Conservation (phyloP, 2,113 vertebrate genomes). For the Dicentrarchus labrax region DNA sequence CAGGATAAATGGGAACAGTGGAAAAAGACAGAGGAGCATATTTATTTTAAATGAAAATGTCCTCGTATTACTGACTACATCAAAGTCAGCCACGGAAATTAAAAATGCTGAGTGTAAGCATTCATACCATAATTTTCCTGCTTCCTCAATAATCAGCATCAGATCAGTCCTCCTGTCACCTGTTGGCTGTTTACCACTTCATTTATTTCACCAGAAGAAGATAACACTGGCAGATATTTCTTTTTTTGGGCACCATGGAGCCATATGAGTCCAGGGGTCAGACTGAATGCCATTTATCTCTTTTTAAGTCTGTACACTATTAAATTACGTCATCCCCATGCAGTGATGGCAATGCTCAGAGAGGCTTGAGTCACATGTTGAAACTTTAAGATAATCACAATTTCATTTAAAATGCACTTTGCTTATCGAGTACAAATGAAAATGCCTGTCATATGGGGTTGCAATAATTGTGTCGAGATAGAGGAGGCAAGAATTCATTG, state of each 20-base stretch:
- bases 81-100: constrained; percentile 50
- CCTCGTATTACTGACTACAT: constrained; percentile 42
- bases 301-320: not conserved
- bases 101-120: constrained; percentile 46
- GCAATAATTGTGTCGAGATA: not conserved
- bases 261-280: constrained; percentile 7
- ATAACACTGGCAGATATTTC: not conserved
- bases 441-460: constrained; percentile 17
- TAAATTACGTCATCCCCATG: constrained; percentile 6
- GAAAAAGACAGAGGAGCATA: constrained; percentile 43
- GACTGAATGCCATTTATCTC: constrained; percentile 12
- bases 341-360: not conserved
- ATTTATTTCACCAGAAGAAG: constrained; percentile 42
- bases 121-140: constrained; percentile 28
- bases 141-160: constrained; percentile 41
- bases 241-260: constrained; percentile 6
- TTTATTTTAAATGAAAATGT: constrained; percentile 58
- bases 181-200: constrained; percentile 38
- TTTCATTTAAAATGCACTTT: constrained; percentile 29
- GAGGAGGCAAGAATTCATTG: constrained; percentile 25
- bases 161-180: constrained; percentile 45
- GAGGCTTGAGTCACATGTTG: not conserved
- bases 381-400: not conserved
- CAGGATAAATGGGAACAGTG: constrained; percentile 44
- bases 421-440: constrained; percentile 28